These are phyloP conservation scores for Sturnus vulgaris DNA, from an alignment of 2,113 vertebrate species.

Conservation along the genomic window DNA sequence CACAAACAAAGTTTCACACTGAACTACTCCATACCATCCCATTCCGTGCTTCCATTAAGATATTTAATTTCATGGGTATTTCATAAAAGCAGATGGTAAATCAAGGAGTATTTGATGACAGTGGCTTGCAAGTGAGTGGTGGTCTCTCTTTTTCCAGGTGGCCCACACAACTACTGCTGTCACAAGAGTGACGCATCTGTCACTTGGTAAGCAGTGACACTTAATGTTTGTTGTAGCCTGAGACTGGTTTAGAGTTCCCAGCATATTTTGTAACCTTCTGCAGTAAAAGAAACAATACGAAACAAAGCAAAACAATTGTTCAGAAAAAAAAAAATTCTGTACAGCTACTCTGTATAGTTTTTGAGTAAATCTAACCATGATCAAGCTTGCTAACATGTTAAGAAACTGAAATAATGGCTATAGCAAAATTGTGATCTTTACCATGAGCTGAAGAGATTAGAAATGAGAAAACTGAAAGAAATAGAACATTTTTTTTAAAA, in stretches of 20 bases:
- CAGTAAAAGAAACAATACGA: neutral
- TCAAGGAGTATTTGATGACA: neutral
- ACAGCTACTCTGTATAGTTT: neutral
- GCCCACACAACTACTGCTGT: neutral
- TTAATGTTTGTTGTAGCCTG: neutral
- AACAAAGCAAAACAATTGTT: neutral
- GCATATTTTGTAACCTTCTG: neutral
- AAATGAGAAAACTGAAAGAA: neutral
- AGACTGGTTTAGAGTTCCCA: neutral
- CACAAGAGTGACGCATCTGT: neutral
- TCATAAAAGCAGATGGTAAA: constrained; percentile 5
- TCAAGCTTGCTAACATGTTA: neutral
- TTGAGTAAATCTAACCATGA: neutral
- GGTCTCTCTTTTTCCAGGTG: constrained; percentile 9
- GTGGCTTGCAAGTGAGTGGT: neutral
- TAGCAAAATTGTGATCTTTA: neutral
- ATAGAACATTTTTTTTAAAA: too few relatives aligned
- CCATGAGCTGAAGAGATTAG: neutral
- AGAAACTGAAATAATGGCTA: neutral
- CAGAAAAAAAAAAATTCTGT: neutral
- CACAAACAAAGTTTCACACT: neutral
- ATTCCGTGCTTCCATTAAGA: neutral
- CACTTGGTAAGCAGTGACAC: neutral
- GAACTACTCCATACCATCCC: neutral
- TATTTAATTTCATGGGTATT: neutral